phyloP scores from a whole-genome alignment of 1,140 invertebrate genomes.

The Temnothorax nylanderi region DNA sequence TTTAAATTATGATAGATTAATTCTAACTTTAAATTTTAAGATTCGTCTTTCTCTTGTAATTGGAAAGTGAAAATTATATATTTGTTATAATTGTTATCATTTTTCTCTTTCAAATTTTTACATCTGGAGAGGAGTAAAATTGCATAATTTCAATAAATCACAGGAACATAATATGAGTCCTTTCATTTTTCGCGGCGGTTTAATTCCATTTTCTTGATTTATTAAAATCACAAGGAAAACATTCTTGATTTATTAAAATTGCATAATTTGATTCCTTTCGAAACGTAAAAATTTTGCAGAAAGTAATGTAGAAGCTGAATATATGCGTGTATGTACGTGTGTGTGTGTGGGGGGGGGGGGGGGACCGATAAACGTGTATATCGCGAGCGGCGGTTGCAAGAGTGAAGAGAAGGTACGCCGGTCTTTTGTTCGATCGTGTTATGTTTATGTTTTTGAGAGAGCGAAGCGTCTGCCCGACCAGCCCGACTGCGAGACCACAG shows the following conservation, averaged over 20 bases:
- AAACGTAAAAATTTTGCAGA: neutral
- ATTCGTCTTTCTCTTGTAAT: neutral
- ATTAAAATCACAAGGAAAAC: slow-evolving; percentile 19
- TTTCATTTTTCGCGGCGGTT: neutral
- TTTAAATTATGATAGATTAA: neutral
- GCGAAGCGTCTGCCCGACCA: too few relatives aligned
- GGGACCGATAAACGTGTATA: too few relatives aligned
- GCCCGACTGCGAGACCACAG: too few relatives aligned
- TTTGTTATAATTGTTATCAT: slow-evolving; percentile 2
- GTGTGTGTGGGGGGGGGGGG: too few relatives aligned
- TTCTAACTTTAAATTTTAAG: neutral
- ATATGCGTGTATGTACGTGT: too few relatives aligned
- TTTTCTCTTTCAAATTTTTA: slow-evolving; percentile 14
- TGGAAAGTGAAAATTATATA: neutral
- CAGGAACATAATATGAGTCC: neutral
- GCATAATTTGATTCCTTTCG: neutral
- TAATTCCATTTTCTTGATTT: slow-evolving; percentile 9
- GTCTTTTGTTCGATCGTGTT: too few relatives aligned
- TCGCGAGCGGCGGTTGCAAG: too few relatives aligned
- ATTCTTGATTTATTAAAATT: slow-evolving; percentile 29
- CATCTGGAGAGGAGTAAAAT: neutral
- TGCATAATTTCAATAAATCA: slow-evolving; percentile 19
- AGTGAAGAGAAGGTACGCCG: too few relatives aligned
- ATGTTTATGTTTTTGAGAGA: too few relatives aligned
- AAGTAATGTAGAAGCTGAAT: neutral